Evolutionary conservation across 2,888 invertebrate genomes (phyloP).

Genomic region (Nemotelus pantherinus): DNA sequence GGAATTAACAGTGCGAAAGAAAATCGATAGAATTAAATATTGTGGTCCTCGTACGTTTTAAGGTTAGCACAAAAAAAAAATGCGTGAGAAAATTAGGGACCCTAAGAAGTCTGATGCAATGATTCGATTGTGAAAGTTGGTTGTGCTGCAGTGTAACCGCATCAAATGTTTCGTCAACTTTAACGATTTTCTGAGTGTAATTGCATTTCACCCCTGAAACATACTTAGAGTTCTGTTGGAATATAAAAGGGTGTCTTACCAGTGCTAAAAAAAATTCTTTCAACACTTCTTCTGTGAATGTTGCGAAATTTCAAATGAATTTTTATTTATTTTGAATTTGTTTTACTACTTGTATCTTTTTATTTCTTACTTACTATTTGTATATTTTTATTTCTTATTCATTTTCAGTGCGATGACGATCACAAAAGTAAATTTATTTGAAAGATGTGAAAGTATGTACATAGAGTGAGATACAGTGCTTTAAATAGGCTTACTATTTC

Average conservation of each 20-base stretch:
- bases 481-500: neutral
- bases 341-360: neutral
- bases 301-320: neutral
- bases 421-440: constrained; percentile 13
- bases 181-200: constrained; percentile 20
- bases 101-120: neutral
- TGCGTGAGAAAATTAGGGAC: neutral
- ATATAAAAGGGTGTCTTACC: neutral
- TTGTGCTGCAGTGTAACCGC: constrained; percentile 25
- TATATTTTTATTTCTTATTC: neutral
- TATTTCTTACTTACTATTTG: neutral
- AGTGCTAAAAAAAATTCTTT: neutral
- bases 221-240: neutral
- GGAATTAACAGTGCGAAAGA: neutral
- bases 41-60: neutral
- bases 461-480: constrained; percentile 27
- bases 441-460: constrained; percentile 1
- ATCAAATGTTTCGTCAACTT: constrained; percentile 16
- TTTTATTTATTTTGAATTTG: neutral
- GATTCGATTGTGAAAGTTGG: neutral
- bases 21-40: neutral
- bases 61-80: neutral
- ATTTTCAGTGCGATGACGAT: neutral
- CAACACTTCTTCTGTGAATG: neutral
- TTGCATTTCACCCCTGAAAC: neutral